phyloP scores from a whole-genome alignment of 1,140 invertebrate species.

The Pogonomyrmex californicus region DNA sequence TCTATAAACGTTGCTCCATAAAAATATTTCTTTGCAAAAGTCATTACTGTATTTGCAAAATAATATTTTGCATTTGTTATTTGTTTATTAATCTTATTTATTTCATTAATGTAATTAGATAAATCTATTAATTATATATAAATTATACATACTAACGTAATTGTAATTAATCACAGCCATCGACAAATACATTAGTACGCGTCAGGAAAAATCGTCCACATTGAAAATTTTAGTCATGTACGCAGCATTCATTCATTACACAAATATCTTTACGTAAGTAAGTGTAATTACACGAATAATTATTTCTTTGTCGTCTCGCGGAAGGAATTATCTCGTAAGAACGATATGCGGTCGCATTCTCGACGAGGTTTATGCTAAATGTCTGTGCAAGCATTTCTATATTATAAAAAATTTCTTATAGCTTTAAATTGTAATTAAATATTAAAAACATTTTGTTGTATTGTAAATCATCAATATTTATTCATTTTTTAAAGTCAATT shows the following conservation, averaged over 20 bases:
- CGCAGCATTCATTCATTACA: constrained; percentile 18
- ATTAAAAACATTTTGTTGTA: constrained; percentile 57
- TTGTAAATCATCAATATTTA: constrained; percentile 52
- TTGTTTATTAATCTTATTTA: background rate
- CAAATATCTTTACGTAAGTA: constrained; percentile 24
- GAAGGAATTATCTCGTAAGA: constrained; percentile 21
- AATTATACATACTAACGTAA: constrained; percentile 12
- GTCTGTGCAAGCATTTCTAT: constrained; percentile 2
- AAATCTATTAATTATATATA: background rate
- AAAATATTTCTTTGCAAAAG: background rate
- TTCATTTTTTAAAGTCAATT: constrained; percentile 67
- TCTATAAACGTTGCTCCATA: background rate
- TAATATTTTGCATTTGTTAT: background rate
- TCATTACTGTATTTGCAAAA: background rate
- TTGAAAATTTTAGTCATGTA: constrained; percentile 13
- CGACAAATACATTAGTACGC: constrained; percentile 24
- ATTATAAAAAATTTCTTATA: constrained; percentile 34
- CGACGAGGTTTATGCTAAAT: background rate
- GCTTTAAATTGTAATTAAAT: background rate
- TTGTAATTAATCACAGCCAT: constrained; percentile 42
- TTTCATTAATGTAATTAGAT: constrained; percentile 4
- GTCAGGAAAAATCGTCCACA: background rate
- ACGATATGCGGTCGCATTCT: constrained; percentile 5
- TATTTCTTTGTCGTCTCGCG: constrained; percentile 27
- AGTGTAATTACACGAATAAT: constrained; percentile 49